Evolutionary conservation across 2,113 vertebrate species (phyloP).

Genomic region (Xenopus borealis): DNA sequence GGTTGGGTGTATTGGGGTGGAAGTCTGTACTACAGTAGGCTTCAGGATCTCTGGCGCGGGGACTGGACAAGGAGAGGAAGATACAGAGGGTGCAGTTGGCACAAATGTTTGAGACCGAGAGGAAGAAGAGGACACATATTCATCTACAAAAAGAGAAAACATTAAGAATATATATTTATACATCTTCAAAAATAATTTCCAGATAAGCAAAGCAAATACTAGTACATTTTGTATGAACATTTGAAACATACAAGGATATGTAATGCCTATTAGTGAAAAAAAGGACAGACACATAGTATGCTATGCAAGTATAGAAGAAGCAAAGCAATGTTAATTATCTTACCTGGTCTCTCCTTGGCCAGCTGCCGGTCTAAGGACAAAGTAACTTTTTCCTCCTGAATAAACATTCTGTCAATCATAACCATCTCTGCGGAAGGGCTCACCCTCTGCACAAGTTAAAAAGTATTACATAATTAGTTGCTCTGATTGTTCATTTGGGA

Average conservation of each 20-base stretch:
- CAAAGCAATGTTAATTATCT: neutral
- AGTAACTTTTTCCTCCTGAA: constrained; percentile 89
- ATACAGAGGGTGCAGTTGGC: constrained; percentile 42
- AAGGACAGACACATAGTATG: too few relatives aligned
- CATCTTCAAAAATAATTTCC: too few relatives aligned
- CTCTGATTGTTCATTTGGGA: neutral
- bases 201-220: too few relatives aligned
- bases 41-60: constrained; percentile 43
- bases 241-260: too few relatives aligned
- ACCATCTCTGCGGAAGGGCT: constrained; percentile 95
- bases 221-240: too few relatives aligned
- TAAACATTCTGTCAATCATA: constrained; percentile 96
- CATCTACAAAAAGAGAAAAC: constrained; percentile 66
- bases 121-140: constrained; percentile 79
- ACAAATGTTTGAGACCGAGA: constrained; percentile 63
- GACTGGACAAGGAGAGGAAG: constrained; percentile 25
- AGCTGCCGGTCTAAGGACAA: constrained; percentile 80
- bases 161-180: too few relatives aligned
- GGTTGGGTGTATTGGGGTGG: constrained; percentile 68
- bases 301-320: too few relatives aligned
- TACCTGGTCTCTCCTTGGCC: constrained; percentile 89
- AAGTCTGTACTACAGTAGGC: neutral
- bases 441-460: constrained; percentile 68
- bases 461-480: constrained; percentile 8
- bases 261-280: too few relatives aligned